A percentile compares a stretch with the other conserved stretches of the same genome.
Conservation (phyloP, 2,797 vertebrate genomes). For the Phalanger gymnotis region DNA sequence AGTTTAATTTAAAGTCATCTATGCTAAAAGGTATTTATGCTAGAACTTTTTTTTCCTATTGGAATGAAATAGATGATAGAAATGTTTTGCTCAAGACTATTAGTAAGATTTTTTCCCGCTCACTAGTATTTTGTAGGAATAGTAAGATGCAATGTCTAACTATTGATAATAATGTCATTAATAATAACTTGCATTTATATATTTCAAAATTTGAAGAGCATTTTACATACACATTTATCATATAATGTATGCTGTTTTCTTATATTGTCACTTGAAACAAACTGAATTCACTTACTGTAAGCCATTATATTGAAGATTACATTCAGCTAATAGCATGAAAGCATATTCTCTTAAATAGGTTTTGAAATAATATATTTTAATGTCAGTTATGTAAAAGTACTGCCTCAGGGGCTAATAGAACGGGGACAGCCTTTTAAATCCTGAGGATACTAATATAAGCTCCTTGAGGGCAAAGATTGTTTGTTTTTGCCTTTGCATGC, state of each 20-base stretch:
- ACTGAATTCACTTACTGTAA: constrained; percentile 31
- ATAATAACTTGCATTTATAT: not conserved
- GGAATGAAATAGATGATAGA: not conserved
- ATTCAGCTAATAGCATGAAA: not conserved
- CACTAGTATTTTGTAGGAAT: not conserved
- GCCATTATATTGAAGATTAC: not conserved
- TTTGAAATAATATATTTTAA: not conserved
- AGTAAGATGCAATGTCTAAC: not conserved
- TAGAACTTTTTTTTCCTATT: constrained; percentile 50
- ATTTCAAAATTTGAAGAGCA: constrained; percentile 44
- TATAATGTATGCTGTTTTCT: not conserved
- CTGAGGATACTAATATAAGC: not conserved
- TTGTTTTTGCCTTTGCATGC: not conserved
- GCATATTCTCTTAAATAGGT: not conserved
- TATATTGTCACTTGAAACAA: constrained; percentile 26
- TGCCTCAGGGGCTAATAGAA: not conserved
- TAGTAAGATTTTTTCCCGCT: not conserved
- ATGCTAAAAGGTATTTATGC: not conserved
- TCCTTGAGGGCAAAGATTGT: not conserved
- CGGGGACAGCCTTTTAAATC: not conserved
- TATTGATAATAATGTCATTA: not conserved
- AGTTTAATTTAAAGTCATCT: constrained; percentile 12
- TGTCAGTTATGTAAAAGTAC: not conserved
- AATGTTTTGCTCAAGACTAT: not conserved
- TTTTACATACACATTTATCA: constrained; percentile 2